phyloP scores from a whole-genome alignment of 2,113 vertebrate species.

The Pungitius pungitius region DNA sequence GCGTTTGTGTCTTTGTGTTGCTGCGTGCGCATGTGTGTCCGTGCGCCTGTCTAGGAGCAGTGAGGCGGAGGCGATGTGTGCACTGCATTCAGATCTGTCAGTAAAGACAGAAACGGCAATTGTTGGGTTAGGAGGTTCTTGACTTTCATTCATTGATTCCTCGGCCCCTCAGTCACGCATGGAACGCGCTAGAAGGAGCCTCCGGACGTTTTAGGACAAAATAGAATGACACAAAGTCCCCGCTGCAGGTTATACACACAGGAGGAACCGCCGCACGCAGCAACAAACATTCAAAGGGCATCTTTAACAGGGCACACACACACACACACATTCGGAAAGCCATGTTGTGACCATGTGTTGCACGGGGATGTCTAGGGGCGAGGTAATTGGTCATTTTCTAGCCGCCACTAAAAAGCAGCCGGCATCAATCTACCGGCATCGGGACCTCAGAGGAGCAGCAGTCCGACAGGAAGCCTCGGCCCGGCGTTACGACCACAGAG shows the following conservation, averaged over 20 bases:
- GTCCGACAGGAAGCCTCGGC: conserved; percentile 34
- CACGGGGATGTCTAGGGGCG: conserved; percentile 47
- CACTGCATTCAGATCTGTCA: conserved; percentile 68
- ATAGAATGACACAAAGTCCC: conserved; percentile 16
- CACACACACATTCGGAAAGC: not conserved
- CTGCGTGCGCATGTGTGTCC: conserved; percentile 19
- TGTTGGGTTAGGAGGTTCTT: conserved; percentile 21
- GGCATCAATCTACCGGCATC: conserved; percentile 46
- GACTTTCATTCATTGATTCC: conserved; percentile 35
- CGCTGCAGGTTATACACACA: conserved; percentile 22
- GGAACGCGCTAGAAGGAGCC: not conserved
- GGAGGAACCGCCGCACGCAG: conserved; percentile 18
- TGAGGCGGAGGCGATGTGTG: conserved; percentile 54
- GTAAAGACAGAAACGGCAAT: conserved; percentile 43
- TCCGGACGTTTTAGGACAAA: not conserved
- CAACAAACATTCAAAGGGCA: conserved; percentile 22
- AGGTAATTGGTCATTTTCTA: conserved; percentile 48
- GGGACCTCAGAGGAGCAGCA: conserved; percentile 47
- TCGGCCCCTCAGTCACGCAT: conserved; percentile 11
- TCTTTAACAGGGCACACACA: conserved; percentile 1
- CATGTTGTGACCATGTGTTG: conserved; percentile 63
- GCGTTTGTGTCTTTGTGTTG: conserved; percentile 20
- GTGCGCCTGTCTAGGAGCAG: conserved; percentile 55
- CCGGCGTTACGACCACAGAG: conserved; percentile 39
- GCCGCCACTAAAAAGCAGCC: conserved; percentile 54